Evolutionary conservation across 2,888 invertebrate genomes (phyloP), one percentile per base, ranked within the genome.

Genomic region (Pyralis farinalis): DNA sequence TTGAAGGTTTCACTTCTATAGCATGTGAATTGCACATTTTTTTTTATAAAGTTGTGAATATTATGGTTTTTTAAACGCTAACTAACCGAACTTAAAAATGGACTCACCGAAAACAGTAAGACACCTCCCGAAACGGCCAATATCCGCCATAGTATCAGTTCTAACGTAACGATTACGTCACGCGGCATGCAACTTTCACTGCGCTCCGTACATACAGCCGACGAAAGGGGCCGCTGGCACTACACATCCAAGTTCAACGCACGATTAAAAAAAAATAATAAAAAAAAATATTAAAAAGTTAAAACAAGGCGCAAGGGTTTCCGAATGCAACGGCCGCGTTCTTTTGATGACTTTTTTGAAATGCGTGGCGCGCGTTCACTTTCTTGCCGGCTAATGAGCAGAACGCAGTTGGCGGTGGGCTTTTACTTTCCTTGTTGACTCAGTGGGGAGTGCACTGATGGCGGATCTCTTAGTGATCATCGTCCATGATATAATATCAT

Each of bases 181-280:
- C 75, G 56, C 41, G 86, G 85, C 84, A 86, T 75, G 56, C 41
- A 83, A 86, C 87, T 87, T 87, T 87, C 87, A 86, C 86, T 83
- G 63, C 63, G 70, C 63, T 61, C 59, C 68, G 53, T 33, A 30
- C 68, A 68, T 69, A 66, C 59, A 75, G 79, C 79, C 78, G 76
- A 82, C 72, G 76, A 75, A 79, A 76, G 57, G 49, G 63, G 72
- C 69, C 71, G 74, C 69, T 68, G 73, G 20, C 75, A 77, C 78
- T 75, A 43, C n/a, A 39, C 34, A 31, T 70, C 58, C 67, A 71
- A 74, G 81, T 81, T 82, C 79, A 78, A 77, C 64, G 80, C 71
- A 78, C 79, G 53, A 42, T 44, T 51, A 41, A 44, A 53, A 58
- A 58, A 61, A 64, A 59, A 53, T 52, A 51, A 56, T 47, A 44